Percentiles rank a stretch among this genome's conserved stretches.
phyloP scores from a whole-genome alignment of 2,797 vertebrate species.

The Paramormyrops hopkinsi region DNA sequence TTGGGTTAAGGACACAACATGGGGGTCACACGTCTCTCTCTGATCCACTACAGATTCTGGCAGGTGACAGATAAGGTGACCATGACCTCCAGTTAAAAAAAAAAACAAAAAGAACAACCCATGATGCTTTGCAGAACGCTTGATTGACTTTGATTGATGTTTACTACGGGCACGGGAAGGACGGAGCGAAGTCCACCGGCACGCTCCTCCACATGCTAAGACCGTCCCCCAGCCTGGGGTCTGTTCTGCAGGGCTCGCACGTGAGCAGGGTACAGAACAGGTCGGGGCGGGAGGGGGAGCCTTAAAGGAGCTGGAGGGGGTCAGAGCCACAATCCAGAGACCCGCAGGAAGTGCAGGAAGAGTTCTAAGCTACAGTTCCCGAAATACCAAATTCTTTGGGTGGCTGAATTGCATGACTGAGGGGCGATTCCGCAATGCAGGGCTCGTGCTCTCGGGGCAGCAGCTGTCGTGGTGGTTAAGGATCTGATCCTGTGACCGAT shows the following conservation, averaged over 20 bases:
- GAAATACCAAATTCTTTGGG: not conserved
- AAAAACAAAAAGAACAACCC: not conserved
- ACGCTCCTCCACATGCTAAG: not conserved
- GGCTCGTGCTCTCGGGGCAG: not conserved
- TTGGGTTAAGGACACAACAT: not conserved
- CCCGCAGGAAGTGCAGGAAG: not conserved
- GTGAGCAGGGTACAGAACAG: not conserved
- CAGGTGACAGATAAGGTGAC: not conserved
- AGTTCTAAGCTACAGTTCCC: not conserved
- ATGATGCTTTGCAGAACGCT: not conserved
- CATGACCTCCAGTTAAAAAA: not conserved
- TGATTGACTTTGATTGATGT: slow-evolving; percentile 8
- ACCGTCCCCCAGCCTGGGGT: not conserved
- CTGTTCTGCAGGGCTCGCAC: not conserved
- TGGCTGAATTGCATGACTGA: not conserved
- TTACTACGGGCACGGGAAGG: not conserved
- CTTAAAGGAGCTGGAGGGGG: not conserved
- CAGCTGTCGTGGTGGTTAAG: not conserved
- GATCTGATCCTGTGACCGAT: not conserved
- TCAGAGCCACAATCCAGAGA: not conserved
- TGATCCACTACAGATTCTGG: not conserved
- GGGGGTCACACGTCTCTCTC: not conserved
- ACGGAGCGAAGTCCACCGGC: not conserved
- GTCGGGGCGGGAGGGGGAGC: not conserved
- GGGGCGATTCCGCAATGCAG: not conserved